Percentiles rank a stretch among this genome's conserved stretches.
These are phyloP conservation scores for Arrhopalites spinosus DNA, from an alignment of 2,888 invertebrate genomes.

Conservation along the genomic window DNA sequence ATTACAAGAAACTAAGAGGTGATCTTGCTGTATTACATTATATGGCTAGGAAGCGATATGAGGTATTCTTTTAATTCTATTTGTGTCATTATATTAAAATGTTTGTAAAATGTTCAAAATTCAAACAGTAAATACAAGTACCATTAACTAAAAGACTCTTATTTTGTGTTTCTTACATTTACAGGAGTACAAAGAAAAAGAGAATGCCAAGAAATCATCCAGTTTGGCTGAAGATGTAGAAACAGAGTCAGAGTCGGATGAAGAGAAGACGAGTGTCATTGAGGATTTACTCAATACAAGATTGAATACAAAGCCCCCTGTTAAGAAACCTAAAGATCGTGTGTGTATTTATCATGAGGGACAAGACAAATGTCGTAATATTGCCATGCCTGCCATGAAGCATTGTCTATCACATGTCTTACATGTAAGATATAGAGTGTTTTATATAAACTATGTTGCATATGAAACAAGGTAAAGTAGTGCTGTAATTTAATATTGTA, in stretches of 20 bases:
- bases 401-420: conserved; percentile 4
- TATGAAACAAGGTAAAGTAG: too few relatives aligned
- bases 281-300: neutral
- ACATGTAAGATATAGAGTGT: neutral
- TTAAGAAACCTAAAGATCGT: neutral
- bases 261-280: neutral
- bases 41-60: conserved; percentile 20
- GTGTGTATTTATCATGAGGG: conserved; percentile 6
- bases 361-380: conserved; percentile 1
- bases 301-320: neutral
- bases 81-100: too few relatives aligned
- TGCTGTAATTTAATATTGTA: neutral
- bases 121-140: too few relatives aligned
- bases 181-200: neutral
- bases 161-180: neutral
- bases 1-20: conserved; percentile 25
- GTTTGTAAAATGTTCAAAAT: too few relatives aligned
- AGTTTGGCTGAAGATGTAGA: neutral
- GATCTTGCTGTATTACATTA: conserved; percentile 14
- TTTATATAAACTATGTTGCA: too few relatives aligned
- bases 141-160: too few relatives aligned
- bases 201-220: neutral
- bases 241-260: neutral
- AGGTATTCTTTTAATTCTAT: too few relatives aligned
- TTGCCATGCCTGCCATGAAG: neutral